A percentile compares a stretch with the other conserved stretches of the same genome.
Conservation (phyloP, 2,113 vertebrate species). For the Mixornis gularis region DNA sequence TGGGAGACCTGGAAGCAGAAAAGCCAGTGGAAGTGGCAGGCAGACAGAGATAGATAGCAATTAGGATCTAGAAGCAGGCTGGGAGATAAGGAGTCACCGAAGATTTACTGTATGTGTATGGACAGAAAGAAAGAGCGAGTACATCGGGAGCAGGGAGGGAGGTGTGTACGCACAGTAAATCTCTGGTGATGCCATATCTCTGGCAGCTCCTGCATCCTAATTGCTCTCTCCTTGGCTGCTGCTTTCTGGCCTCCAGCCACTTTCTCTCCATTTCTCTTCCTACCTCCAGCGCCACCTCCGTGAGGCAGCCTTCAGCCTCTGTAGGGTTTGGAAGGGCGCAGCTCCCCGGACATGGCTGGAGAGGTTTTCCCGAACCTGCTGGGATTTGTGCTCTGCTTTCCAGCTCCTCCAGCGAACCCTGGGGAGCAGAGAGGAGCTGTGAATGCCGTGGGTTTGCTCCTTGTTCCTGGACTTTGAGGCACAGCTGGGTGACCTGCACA, state of each 20-base stretch:
- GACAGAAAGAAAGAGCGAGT: slow-evolving; percentile 58
- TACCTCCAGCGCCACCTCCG: background rate
- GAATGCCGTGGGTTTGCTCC: background rate
- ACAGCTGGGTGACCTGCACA: background rate
- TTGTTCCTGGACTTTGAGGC: background rate
- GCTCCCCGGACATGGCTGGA: background rate
- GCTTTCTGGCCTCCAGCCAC: background rate
- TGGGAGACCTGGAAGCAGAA: slow-evolving; percentile 54
- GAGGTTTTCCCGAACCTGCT: background rate
- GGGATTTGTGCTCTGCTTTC: background rate
- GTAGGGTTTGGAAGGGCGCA: background rate
- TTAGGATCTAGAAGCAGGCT: slow-evolving; percentile 63
- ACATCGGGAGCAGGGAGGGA: slow-evolving; percentile 55
- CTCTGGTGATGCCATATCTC: slow-evolving; percentile 36
- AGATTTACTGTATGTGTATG: slow-evolving; percentile 66
- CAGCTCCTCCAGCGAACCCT: background rate
- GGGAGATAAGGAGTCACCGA: slow-evolving; percentile 64
- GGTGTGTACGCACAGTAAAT: slow-evolving; percentile 59
- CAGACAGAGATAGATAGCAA: slow-evolving; percentile 60
- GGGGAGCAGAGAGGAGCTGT: background rate
- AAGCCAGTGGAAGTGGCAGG: slow-evolving; percentile 54
- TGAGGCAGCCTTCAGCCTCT: background rate
- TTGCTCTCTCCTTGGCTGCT: slow-evolving; percentile 27
- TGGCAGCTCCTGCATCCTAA: slow-evolving; percentile 59
- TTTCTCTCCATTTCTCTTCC: background rate